Base-by-base conservation (phyloP, 2,797 vertebrate genomes). In the Chrysolophus pictus region DNA sequence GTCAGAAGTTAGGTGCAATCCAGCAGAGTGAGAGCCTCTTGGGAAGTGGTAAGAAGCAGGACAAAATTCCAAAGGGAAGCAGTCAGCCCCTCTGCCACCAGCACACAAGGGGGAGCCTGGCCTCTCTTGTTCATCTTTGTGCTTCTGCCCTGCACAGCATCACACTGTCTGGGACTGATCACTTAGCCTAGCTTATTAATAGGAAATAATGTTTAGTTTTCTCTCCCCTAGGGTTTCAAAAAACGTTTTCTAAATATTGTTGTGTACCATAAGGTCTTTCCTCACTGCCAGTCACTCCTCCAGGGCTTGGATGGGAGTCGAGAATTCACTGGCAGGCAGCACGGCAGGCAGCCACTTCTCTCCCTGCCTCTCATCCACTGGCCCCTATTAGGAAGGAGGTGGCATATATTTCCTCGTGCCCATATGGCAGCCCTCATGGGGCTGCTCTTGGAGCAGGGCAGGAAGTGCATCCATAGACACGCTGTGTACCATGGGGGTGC, bases 171-270 rank as follows among this genome's bases (percentile, higher is more conserved):
- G 11, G 59, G 58, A 51, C 35, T 76, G 41, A 59, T 84, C 2
- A 0, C 73, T 90, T 71, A 79, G 35, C 71, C 67, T 71, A 77
- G 62, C 65, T 81, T 77, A 75, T 94, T 95, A 91, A 75, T 19
- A 22, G 62, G 77, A 88, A 77, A 84, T 65, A 82, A 87, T 93
- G 75, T 91, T 94, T 90, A 75, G 75, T 85, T 88, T 84, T 88
- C 72, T 78, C 88, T 91, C 91, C 75, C 65, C 58, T 4, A 3
- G 78, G 74, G 58, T 82, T 95, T 74, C 15, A 77, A 93, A 95
- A 94, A 90, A 90, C 91, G 95, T 96, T 96, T 96, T 96, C 95
- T 91, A 96, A 96, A 96, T 88, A 96, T 95, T 96, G 84, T 95
- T 95, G 69, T 44, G 2, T 95, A 93, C 91, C 96, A 96, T 96